Evolutionary conservation across 2,888 invertebrate genomes (phyloP).

Genomic region (Aspidapion aeneum): DNA sequence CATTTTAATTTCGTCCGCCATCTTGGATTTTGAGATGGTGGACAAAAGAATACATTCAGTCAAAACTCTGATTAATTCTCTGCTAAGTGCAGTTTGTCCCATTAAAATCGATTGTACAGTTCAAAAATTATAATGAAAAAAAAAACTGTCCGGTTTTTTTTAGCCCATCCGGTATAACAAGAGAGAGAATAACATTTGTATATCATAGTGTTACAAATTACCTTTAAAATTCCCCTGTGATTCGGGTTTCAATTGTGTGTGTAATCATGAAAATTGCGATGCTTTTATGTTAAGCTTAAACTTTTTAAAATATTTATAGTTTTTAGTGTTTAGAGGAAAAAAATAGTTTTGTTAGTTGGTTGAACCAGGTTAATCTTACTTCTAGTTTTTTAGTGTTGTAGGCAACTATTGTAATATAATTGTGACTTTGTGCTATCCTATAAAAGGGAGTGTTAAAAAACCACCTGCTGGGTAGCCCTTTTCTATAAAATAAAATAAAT

Average conservation of each 20-base stretch:
- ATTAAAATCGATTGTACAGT: too few relatives aligned
- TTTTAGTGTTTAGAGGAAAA: not conserved
- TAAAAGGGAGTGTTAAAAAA: not conserved
- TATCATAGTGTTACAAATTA: not conserved
- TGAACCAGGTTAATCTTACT: not conserved
- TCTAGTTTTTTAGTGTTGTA: not conserved
- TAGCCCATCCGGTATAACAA: not conserved
- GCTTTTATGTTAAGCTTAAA: not conserved
- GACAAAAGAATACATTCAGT: too few relatives aligned
- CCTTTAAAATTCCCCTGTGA: not conserved
- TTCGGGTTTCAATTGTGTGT: not conserved
- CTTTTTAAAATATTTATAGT: too few relatives aligned
- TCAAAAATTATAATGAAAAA: too few relatives aligned
- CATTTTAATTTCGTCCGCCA: too few relatives aligned
- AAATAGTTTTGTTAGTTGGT: not conserved
- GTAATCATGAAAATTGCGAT: not conserved
- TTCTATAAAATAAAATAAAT: too few relatives aligned
- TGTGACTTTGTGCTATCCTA: not conserved
- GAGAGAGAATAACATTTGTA: not conserved
- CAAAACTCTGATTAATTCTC: too few relatives aligned
- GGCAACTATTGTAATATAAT: not conserved
- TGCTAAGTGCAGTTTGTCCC: too few relatives aligned
- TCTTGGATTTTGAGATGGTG: too few relatives aligned
- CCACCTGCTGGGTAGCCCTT: not conserved
- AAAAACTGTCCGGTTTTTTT: too few relatives aligned